Percentiles rank a stretch among this genome's conserved stretches.
Evolutionary conservation across 2,113 vertebrate species (phyloP).

Genomic region (Notechis scutatus): DNA sequence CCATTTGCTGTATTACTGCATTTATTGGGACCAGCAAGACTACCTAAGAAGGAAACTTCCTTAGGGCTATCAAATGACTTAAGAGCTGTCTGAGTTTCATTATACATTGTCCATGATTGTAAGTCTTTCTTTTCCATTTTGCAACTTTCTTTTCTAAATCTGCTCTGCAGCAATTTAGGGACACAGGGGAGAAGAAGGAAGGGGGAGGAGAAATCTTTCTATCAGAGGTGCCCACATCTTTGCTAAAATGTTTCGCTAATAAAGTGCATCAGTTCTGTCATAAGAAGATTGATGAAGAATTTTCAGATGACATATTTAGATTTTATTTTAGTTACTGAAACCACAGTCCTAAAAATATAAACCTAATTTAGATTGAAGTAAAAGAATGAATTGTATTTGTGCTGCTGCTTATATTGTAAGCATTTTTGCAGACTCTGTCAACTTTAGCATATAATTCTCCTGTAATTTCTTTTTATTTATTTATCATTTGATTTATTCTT

Average conservation of each 20-base stretch:
- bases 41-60: background rate
- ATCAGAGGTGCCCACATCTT: background rate
- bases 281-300: background rate
- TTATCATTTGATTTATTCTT: background rate
- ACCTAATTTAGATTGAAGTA: background rate
- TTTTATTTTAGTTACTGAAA: accelerated
- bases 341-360: background rate
- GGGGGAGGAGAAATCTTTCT: background rate
- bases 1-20: background rate
- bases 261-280: background rate
- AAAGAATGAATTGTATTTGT: background rate
- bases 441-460: background rate
- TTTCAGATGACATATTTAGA: background rate
- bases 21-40: background rate
- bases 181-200: background rate
- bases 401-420: background rate
- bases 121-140: background rate
- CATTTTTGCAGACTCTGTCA: background rate
- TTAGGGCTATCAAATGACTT: background rate
- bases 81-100: background rate
- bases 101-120: background rate
- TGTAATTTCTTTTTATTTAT: background rate
- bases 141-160: background rate
- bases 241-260: background rate
- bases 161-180: background rate